These are phyloP conservation scores for Agelaius tricolor DNA, from an alignment of 2,113 vertebrate genomes.

Conservation along the genomic window DNA sequence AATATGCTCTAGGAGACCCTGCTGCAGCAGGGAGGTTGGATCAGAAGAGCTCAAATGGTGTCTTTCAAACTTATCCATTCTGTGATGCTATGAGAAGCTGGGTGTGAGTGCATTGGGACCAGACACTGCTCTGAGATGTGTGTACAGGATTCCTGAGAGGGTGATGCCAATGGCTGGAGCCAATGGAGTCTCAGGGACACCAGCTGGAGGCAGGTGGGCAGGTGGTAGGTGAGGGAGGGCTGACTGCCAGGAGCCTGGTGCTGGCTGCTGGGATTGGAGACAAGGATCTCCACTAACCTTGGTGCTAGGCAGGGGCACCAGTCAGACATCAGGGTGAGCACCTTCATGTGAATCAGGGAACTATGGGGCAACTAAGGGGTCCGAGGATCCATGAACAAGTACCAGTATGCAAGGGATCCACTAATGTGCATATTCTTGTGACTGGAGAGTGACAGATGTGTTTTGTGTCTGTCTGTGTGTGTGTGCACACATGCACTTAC, in stretches of 20 bases:
- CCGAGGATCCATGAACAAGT: fast-evolving
- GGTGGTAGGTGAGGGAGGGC: not conserved
- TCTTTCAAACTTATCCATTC: not conserved
- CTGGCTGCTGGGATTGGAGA: not conserved
- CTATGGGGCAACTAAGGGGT: not conserved
- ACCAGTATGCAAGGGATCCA: not conserved
- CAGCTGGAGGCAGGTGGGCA: fast-evolving
- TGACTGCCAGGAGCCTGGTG: not conserved
- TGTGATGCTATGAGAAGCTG: not conserved
- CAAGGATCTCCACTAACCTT: not conserved
- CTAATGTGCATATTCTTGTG: fast-evolving
- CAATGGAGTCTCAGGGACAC: not conserved
- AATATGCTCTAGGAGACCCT: not conserved
- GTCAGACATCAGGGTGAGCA: not conserved
- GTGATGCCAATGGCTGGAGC: not conserved
- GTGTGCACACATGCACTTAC: fast-evolving
- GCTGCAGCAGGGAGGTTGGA: not conserved
- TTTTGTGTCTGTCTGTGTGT: fast-evolving
- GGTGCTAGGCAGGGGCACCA: fast-evolving
- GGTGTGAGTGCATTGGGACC: not conserved
- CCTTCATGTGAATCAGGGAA: not conserved
- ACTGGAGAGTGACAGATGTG: not conserved
- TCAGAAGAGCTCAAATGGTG: not conserved
- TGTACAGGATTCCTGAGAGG: not conserved
- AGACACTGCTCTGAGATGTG: not conserved